phyloP scores from a whole-genome alignment of 2,888 invertebrate genomes.

The Lamellibrachia satsuma region DNA sequence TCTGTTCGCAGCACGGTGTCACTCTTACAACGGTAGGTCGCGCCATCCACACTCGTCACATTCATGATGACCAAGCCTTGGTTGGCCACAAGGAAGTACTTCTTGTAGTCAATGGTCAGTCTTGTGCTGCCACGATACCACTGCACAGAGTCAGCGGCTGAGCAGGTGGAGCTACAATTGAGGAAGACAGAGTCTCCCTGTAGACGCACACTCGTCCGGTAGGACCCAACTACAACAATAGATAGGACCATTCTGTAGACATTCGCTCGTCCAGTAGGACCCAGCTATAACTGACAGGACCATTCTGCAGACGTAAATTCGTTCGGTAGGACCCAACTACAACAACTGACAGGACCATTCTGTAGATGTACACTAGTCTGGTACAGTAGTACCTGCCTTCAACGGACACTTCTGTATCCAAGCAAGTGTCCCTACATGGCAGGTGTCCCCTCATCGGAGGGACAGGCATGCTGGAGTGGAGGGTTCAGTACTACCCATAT shows the following conservation, averaged over 20 bases:
- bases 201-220: background rate
- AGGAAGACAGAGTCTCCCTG: conserved; percentile 22
- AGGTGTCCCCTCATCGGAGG: too few relatives aligned
- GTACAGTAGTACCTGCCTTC: too few relatives aligned
- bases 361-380: background rate
- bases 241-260: background rate
- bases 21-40: conserved; percentile 37
- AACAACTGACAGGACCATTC: background rate
- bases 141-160: background rate
- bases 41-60: conserved; percentile 42
- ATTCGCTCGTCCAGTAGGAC: too few relatives aligned
- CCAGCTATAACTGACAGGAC: background rate
- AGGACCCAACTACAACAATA: background rate
- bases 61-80: conserved; percentile 47
- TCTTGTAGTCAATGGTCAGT: conserved; percentile 18
- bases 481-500: too few relatives aligned
- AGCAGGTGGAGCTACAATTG: conserved; percentile 17
- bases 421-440: too few relatives aligned
- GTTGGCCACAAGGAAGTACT: conserved; percentile 43
- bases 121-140: background rate
- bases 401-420: too few relatives aligned
- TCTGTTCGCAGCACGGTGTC: conserved; percentile 9
- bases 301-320: background rate
- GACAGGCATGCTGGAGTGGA: too few relatives aligned
- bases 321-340: background rate